Base-by-base conservation (phyloP, 35 echinoderm and acorn worm species). In the Apostichopus japonicus region DNA sequence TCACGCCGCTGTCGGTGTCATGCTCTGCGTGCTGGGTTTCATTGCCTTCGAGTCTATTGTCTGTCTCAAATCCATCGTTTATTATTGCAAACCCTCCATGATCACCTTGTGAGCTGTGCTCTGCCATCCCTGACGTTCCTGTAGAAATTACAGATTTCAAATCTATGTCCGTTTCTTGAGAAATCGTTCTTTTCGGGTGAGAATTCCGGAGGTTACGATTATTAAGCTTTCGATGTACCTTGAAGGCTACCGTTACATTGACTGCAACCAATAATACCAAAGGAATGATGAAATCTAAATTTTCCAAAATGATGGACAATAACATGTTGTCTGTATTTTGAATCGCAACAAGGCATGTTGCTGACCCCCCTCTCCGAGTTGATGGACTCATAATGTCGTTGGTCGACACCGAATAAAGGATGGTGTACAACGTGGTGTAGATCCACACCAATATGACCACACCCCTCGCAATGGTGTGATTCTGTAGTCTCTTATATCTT, bases 241-340 rank as follows among this genome's bases (percentile, higher is more conserved):
- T 71, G 61, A 51, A 6, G 7, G 86, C 61, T 24, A 88, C 61
- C 3, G 61, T 33, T 6, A 73, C 22, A 33, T 88, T 88, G 2
- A 88, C 58, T 16, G 23, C 61, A 19, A 88, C 23, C 6, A 88
- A 53, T 44, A 88, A 62, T 10, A 73, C 13, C 16, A 88, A 10
- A 27, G 86, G 67, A 8, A 72, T 23, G 23, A 27, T 62, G 53
- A 88, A 88, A 51, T 88, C 86, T 17, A 88, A 54, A 73, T 72
- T 88, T 15, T 72, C 86, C 17, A 88, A 62, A 1, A 88, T 73
- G 23, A 71, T 27, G 10, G 86, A 88, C 56, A 73, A 19, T 19
- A 73, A 8, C 67, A 13, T 53, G 27, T 88, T 88, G 7, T 88
- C 22, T 23, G 4, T 22, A 54, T 88, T 71, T 88, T 88, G 86